Percentiles rank a stretch among this genome's conserved stretches.
Evolutionary conservation across 2,888 invertebrate species (phyloP).

Genomic region (Synanthedon formicaeformis): DNA sequence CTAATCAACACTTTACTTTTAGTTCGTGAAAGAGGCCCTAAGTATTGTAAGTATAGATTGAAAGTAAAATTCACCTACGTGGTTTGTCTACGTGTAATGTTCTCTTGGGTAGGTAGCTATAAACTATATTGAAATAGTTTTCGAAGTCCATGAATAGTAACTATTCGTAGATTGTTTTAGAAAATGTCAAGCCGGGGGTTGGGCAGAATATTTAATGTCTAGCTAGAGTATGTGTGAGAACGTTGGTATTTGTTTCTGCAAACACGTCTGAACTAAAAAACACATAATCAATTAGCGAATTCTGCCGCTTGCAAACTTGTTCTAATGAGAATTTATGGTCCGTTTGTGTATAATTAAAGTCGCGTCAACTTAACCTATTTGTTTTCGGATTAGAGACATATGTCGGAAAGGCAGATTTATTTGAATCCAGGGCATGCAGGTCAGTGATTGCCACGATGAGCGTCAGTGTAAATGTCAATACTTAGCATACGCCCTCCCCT

Average conservation of each 20-base stretch:
- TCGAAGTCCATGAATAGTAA: conserved; percentile 7
- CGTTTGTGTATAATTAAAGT: conserved; percentile 12
- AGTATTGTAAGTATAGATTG: too few relatives aligned
- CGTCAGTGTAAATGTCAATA: too few relatives aligned
- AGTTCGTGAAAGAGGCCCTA: too few relatives aligned
- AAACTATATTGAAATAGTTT: conserved; percentile 18
- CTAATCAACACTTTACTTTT: too few relatives aligned
- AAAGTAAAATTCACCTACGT: conserved; percentile 18
- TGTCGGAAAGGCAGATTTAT: too few relatives aligned
- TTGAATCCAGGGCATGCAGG: too few relatives aligned
- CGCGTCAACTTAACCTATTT: conserved; percentile 14
- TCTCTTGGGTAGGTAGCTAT: conserved; percentile 3
- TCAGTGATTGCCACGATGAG: too few relatives aligned
- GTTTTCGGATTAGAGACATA: conserved; percentile 7
- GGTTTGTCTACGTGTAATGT: too few relatives aligned
- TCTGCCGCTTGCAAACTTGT: conserved; percentile 12
- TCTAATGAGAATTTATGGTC: conserved; percentile 31
- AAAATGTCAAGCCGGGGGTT: background rate
- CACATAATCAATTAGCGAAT: background rate
- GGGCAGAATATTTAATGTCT: background rate
- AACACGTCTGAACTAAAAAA: background rate
- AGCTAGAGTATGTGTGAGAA: background rate
- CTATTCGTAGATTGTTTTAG: background rate
- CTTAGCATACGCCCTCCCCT: too few relatives aligned
- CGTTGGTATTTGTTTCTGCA: too few relatives aligned